Evolutionary conservation across 2,113 vertebrate genomes (phyloP).

Genomic region (Arizona elegans): DNA sequence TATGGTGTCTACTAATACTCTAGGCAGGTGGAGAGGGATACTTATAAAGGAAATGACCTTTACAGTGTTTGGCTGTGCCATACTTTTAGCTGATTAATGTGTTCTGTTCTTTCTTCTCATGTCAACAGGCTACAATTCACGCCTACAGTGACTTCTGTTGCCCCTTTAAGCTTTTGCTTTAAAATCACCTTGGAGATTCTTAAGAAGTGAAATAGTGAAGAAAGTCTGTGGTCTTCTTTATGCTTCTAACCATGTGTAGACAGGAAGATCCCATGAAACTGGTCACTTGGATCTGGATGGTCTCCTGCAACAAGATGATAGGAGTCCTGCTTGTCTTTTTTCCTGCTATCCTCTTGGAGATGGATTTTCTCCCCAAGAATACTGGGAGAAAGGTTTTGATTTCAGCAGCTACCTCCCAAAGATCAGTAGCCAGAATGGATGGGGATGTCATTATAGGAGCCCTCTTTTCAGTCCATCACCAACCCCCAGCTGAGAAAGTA

Average conservation of each 20-base stretch:
- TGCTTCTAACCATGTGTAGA: slow-evolving; percentile 49
- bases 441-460: slow-evolving; percentile 98
- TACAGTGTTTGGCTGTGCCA: slow-evolving; percentile 25
- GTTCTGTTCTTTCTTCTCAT: slow-evolving; percentile 48
- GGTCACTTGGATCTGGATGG: slow-evolving; percentile 65
- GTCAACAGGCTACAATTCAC: slow-evolving; percentile 56
- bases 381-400: slow-evolving; percentile 69
- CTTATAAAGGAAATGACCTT: neutral
- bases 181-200: slow-evolving; percentile 18
- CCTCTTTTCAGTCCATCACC: slow-evolving; percentile 97
- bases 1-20: neutral
- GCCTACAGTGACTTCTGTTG: slow-evolving; percentile 39
- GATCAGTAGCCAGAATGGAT: slow-evolving; percentile 94
- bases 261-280: slow-evolving; percentile 54
- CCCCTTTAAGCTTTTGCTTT: slow-evolving; percentile 38
- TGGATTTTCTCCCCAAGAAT: slow-evolving; percentile 69
- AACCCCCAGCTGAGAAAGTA: slow-evolving; percentile 93
- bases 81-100: neutral
- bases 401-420: slow-evolving; percentile 76
- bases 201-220: neutral
- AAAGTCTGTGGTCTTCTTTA: slow-evolving; percentile 27
- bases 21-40: neutral
- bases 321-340: slow-evolving; percentile 73
- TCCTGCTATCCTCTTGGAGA: slow-evolving; percentile 73
- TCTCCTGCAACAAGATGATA: slow-evolving; percentile 82